phyloP scores from a whole-genome alignment of 2,113 vertebrate species.

The Corythornis cristatus region DNA sequence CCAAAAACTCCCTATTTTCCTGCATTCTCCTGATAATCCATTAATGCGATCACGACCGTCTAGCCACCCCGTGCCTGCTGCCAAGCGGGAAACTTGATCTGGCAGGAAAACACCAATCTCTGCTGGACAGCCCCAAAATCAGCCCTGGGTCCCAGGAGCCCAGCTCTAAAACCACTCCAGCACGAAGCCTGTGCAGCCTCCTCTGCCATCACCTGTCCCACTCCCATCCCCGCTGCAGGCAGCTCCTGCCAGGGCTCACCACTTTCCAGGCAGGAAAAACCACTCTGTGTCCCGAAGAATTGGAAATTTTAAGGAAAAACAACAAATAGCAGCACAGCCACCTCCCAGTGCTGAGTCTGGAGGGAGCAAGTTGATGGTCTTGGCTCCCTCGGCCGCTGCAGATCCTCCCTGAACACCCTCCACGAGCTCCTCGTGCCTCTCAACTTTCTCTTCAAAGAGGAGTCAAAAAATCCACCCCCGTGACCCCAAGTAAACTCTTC shows the following conservation, averaged over 20 bases:
- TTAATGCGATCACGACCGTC: rapidly evolving
- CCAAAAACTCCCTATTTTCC: not conserved
- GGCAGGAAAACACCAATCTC: not conserved
- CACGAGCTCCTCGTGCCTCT: not conserved
- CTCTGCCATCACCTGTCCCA: not conserved
- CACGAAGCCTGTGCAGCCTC: not conserved
- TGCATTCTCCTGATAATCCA: not conserved
- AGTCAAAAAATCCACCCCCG: not conserved
- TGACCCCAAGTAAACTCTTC: not conserved
- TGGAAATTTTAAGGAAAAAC: not conserved
- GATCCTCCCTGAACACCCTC: not conserved
- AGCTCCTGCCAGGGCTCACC: not conserved
- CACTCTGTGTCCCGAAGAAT: rapidly evolving
- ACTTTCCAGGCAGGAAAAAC: not conserved
- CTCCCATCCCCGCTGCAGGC: not conserved
- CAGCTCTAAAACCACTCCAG: not conserved
- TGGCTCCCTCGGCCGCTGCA: not conserved
- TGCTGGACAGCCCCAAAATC: not conserved
- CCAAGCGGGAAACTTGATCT: not conserved
- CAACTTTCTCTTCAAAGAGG: not conserved
- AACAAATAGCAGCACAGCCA: not conserved
- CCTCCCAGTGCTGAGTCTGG: not conserved
- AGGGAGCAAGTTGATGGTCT: not conserved
- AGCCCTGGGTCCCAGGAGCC: not conserved
- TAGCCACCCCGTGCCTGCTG: not conserved